Percentiles rank a stretch among this genome's conserved stretches.
Conservation (phyloP, 2,888 invertebrate genomes). For the Crematogaster levior region DNA sequence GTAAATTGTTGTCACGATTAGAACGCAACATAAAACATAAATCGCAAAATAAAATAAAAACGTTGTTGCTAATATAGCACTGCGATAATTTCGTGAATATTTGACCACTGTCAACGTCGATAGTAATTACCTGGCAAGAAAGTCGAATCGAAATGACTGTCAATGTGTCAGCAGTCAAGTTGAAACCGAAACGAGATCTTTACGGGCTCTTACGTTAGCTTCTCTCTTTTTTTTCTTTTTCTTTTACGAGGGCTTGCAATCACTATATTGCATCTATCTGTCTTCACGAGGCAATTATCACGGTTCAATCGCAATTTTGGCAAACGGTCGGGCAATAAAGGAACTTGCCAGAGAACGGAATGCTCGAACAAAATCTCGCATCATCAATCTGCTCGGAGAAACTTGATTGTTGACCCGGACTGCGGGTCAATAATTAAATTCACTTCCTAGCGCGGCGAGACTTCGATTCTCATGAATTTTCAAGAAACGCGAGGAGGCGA, state of each 20-base stretch:
- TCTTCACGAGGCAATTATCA: conserved; percentile 54
- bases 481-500: conserved; percentile 35
- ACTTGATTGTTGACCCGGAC: conserved; percentile 15
- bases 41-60: conserved; percentile 16
- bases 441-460: conserved; percentile 49
- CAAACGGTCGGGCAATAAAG: background rate
- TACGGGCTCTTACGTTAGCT: conserved; percentile 12
- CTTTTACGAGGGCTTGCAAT: conserved; percentile 24
- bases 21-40: background rate
- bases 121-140: conserved; percentile 31
- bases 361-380: background rate
- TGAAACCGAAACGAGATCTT: conserved; percentile 25
- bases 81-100: conserved; percentile 29
- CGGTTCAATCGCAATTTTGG: conserved; percentile 35
- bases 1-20: background rate
- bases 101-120: background rate
- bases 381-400: background rate
- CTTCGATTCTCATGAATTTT: conserved; percentile 70
- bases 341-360: background rate
- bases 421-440: conserved; percentile 70
- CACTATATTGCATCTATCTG: conserved; percentile 5
- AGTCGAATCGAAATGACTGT: conserved; percentile 43
- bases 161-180: conserved; percentile 39
- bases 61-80: background rate
- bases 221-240: background rate